Evolutionary conservation across 2,797 vertebrate species (phyloP).

Genomic region (Gobionotothen gibberifrons): DNA sequence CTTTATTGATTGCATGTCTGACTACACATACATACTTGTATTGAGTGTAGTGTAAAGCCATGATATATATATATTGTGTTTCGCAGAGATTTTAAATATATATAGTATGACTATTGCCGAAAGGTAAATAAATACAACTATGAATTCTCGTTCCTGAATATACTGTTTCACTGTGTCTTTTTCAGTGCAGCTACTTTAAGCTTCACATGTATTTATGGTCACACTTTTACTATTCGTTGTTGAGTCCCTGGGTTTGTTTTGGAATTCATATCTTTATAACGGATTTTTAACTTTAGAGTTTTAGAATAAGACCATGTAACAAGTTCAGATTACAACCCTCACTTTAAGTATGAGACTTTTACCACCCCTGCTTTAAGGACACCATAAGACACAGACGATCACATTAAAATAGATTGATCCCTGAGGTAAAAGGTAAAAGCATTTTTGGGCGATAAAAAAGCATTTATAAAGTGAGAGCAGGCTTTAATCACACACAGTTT

Average conservation of each 20-base stretch:
- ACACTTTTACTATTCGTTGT: background rate
- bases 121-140: background rate
- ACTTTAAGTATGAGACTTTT: background rate
- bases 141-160: no score
- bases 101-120: no score
- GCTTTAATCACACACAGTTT: background rate
- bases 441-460: background rate
- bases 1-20: slow-evolving; percentile 47
- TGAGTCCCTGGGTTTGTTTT: slow-evolving; percentile 3
- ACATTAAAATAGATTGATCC: slow-evolving; percentile 4
- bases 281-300: background rate
- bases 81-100: background rate
- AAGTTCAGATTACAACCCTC: background rate
- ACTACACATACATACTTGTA: slow-evolving; percentile 34
- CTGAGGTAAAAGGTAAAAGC: background rate
- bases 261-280: background rate
- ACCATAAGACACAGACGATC: background rate
- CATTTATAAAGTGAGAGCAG: background rate
- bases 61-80: background rate
- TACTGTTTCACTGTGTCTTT: no score
- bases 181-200: no score
- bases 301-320: background rate
- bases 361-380: background rate
- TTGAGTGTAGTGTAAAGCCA: background rate
- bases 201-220: background rate